Evolutionary conservation across 2,797 vertebrate species (phyloP).

Genomic region (Anguilla megastoma): DNA sequence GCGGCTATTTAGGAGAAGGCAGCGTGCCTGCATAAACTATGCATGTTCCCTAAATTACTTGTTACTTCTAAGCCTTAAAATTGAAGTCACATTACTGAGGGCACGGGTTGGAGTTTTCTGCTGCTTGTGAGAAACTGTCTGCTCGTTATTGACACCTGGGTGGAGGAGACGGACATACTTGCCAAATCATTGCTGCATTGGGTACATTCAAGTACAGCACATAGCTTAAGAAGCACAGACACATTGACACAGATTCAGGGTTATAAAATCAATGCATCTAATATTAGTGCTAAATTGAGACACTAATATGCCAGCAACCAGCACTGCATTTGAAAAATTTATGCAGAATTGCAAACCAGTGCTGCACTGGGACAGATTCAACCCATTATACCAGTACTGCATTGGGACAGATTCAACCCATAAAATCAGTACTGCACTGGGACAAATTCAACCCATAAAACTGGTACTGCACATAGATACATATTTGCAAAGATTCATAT

Average conservation of each 20-base stretch:
- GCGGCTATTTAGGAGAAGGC: slow-evolving; percentile 19
- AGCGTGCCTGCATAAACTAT: background rate
- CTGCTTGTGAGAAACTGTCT: background rate
- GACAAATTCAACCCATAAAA: background rate
- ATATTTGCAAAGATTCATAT: background rate
- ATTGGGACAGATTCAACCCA: background rate
- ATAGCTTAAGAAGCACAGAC: background rate
- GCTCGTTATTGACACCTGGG: background rate
- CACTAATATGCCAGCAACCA: background rate
- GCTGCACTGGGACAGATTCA: background rate
- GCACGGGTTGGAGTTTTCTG: background rate
- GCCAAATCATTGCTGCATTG: background rate
- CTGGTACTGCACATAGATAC: background rate
- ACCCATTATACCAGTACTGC: background rate
- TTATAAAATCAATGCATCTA: background rate
- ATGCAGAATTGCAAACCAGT: background rate
- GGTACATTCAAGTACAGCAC: background rate
- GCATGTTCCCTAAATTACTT: background rate
- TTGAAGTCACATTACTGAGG: background rate
- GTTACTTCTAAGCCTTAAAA: background rate
- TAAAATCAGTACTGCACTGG: background rate
- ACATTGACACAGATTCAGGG: background rate
- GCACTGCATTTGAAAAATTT: background rate
- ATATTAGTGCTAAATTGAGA: background rate
- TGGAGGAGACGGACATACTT: background rate